phyloP scores from a whole-genome alignment of 1,140 invertebrate species.

The Venustaconcha ellipsiformis region DNA sequence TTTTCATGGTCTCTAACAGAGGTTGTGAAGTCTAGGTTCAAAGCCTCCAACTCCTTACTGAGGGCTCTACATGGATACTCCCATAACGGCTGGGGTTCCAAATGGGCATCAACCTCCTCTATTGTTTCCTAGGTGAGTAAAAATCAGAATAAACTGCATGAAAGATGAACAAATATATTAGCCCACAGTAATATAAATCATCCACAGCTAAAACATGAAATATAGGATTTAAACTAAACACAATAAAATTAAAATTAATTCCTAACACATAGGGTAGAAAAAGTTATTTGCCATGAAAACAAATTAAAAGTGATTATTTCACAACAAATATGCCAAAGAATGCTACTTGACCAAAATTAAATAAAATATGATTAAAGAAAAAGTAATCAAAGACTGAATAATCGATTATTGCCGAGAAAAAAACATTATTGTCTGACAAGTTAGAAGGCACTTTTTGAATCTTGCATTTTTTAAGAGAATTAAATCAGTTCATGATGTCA shows the following conservation, averaged over 20 bases:
- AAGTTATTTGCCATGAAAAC: background rate
- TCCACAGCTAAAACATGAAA: background rate
- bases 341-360: too few species aligned
- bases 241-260: constrained; percentile 1
- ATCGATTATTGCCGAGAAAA: too few species aligned
- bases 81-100: constrained; percentile 95
- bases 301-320: background rate
- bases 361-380: too few species aligned
- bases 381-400: too few species aligned
- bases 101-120: constrained; percentile 78
- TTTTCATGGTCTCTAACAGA: background rate
- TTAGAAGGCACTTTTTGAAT: too few species aligned
- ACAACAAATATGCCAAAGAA: too few species aligned
- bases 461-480: too few species aligned
- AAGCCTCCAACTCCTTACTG: background rate
- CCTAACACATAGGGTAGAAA: background rate
- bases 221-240: too few species aligned
- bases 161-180: background rate
- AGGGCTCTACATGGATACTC: constrained; percentile 84
- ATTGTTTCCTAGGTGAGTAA: constrained; percentile 77
- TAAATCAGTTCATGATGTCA: too few species aligned
- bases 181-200: background rate
- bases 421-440: too few species aligned
- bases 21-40: constrained; percentile 14
- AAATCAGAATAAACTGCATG: background rate